phyloP scores from a whole-genome alignment of 2,888 invertebrate genomes.

The Hirudinaria manillensis region DNA sequence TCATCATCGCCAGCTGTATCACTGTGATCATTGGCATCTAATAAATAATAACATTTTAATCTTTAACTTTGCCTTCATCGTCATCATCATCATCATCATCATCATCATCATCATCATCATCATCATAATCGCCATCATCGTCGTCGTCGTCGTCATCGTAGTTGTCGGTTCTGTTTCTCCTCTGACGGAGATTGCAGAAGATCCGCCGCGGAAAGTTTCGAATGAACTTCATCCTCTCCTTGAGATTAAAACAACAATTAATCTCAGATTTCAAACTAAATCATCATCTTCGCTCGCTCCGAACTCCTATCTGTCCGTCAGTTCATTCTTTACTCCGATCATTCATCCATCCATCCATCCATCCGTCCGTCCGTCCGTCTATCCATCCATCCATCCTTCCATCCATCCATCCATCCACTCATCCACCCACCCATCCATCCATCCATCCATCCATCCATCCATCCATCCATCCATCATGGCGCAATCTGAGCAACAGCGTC shows the following conservation, averaged over 20 bases:
- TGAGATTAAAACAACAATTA: no score
- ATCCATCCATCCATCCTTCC: neutral
- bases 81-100: conserved; percentile 28
- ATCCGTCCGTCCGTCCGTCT: neutral
- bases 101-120: conserved; percentile 30
- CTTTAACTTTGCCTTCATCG: conserved; percentile 12
- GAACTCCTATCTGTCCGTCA: neutral
- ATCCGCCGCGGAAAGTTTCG: no score
- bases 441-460: neutral
- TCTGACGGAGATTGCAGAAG: no score
- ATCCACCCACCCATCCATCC: no score
- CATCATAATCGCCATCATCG: conserved; percentile 25
- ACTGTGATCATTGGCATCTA: conserved; percentile 10
- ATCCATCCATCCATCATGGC: neutral
- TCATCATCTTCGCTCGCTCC: neutral
- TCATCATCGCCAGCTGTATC: conserved; percentile 17
- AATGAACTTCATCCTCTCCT: no score
- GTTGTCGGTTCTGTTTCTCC: neutral
- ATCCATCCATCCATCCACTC: neutral
- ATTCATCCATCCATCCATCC: no score
- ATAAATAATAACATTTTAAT: neutral
- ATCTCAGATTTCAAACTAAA: no score
- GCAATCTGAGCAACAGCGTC: no score
- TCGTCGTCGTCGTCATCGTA: conserved; percentile 26
- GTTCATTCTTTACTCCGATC: neutral